Base-by-base conservation (phyloP, 64 coral and sea anemone species). In the Hydrozoanthus tunicans region DNA sequence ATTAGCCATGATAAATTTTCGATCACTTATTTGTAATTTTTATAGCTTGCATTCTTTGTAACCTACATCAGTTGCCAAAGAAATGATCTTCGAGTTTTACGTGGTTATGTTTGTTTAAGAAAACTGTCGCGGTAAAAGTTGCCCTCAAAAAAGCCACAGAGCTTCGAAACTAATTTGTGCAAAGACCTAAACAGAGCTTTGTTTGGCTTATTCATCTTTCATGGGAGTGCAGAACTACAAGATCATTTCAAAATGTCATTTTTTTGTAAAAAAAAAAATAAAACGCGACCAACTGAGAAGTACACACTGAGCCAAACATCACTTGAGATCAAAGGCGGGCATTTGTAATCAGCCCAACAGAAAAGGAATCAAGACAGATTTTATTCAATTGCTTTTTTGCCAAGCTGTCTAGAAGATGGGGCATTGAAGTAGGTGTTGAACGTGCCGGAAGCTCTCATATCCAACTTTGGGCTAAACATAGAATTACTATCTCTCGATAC, bases 341-440 rank as follows among this genome's bases (percentile, higher is more conserved):
- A 94, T 94, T 90, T 69, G 58, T 94, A 83, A 94, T 90, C 27
- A 79, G 93, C 79, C 65, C 56, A 61, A 60, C 56, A 85, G 25
- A 90, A 91, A 94, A 80, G 32, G 67, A 76, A 84, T 53, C 76
- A 81, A 77, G 89, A 81, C 53, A 81, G 56, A 91, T 84, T 94
- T 81, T 65, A 90, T 78, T 90, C 81, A 90, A 90, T 89, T 90
- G 73, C 23, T 70, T 81, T 69, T 85, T 56, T 71, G 65, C 70
- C 70, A 97, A 91, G 89, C 90, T 94, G 90, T 97, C 95, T 78
- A 64, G 77, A 94, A 79, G 59, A 92, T 90, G 81, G 81, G 80
- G 86, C 56, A 68, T 25, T 90, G 84, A 84, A 94, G 92, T 94
- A 92, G 90, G 90, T 94, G 92, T 82, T 94, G 83, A 97, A 94